Base-by-base conservation (phyloP, 2,888 invertebrate genomes). In the Marasmarcha lunaedactyla region DNA sequence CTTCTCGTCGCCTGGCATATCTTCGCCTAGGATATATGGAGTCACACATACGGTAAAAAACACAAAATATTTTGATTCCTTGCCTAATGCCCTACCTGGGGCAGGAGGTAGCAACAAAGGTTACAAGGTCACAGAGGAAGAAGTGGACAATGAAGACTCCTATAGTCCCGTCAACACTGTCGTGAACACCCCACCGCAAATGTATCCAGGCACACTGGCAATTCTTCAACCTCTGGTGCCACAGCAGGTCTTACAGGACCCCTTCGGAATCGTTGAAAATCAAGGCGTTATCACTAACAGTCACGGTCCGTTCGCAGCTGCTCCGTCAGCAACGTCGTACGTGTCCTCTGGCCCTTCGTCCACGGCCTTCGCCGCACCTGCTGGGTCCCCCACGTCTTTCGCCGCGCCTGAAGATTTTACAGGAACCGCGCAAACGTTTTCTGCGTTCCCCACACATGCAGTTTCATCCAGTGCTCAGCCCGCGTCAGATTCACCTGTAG, bases 121-220 rank as follows among this genome's bases (percentile, higher is more conserved):
- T 1, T 84, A 84, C 43, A 63, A 81, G 54, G 84, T 84, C 1
- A 83, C 73, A 1, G 84, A 84, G 47, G 59, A 76, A 30, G 72
- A 63, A 0, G 71, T 67, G 2, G 72, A 74, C 0, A 74, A 76
- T 1, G 77, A 81, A 1, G 71, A 72, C 35, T 57, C 62, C 0
- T 77, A 74, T 33, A 64, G 71, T 12, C 54, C 71, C 5, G 54
- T 79, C 1, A n/a, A n/a, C n/a, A n/a, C n/a, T n/a, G 7, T 20
- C 3, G 54, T 79, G 0, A 71, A 73, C 39, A 60, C 62, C 9
- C 43, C 76, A 15, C 71, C 72, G 14, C 67, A 73, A 40, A 48
- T 64, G 0, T 76, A 65, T 41, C 77, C 74, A 15, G 68, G 63
- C 1, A 70, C 79, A 7, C 69, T 58, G 42, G 65, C 64, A 5